A percentile compares a stretch with the other conserved stretches of the same genome.
Conservation (phyloP, 2,888 invertebrate genomes). For the Cheiracanthium punctorium region DNA sequence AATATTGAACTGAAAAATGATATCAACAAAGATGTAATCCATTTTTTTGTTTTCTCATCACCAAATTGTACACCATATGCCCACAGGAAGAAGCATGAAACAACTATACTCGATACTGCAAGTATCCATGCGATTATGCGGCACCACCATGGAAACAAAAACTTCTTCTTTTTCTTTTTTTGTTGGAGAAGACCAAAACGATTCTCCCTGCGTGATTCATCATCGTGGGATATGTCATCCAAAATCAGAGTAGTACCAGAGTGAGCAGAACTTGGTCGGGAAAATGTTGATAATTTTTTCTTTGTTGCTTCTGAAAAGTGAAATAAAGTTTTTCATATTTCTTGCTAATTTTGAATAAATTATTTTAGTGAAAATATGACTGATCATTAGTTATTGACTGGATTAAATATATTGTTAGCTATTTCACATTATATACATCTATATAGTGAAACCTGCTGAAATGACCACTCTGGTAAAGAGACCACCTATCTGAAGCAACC, state of each 20-base stretch:
- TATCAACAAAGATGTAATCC: constrained; percentile 78
- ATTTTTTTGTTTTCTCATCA: constrained; percentile 77
- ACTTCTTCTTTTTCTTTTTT: constrained; percentile 72
- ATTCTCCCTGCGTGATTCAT: constrained; percentile 51
- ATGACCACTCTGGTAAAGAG: no score
- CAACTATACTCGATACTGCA: constrained; percentile 75
- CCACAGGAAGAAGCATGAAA: constrained; percentile 77
- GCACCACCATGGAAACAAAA: constrained; percentile 74
- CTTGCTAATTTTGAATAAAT: no score
- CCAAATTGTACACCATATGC: constrained; percentile 78
- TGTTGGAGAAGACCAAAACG: constrained; percentile 36
- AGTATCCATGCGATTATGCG: constrained; percentile 77
- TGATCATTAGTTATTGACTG: no score
- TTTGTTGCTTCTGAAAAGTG: constrained; percentile 47
- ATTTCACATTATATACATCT: no score
- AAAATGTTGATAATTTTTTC: constrained; percentile 50
- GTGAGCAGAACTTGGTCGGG: constrained; percentile 41
- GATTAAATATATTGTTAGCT: no score
- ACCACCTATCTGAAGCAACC: no score
- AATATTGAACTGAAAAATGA: constrained; percentile 78
- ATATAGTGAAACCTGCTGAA: no score
- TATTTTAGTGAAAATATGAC: no score
- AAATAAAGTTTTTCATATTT: no score
- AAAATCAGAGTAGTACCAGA: constrained; percentile 62
- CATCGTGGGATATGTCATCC: constrained; percentile 67